phyloP scores from a whole-genome alignment of 2,888 invertebrate genomes.

The Caenorhabditis sp. region DNA sequence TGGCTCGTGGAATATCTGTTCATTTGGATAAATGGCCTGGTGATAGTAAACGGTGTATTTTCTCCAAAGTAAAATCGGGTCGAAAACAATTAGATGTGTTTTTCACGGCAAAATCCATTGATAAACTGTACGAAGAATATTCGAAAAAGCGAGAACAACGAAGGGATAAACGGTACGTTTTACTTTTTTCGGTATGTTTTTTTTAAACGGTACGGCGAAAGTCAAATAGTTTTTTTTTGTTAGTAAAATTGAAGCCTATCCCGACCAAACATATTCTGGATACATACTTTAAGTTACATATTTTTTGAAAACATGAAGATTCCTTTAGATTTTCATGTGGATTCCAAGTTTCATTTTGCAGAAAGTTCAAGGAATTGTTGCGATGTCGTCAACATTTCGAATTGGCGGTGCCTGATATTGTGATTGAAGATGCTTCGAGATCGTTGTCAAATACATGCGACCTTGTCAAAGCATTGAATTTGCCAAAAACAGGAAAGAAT shows the following conservation, averaged over 20 bases:
- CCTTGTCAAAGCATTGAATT: not conserved
- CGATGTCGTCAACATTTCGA: not conserved
- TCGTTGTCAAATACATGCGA: not conserved
- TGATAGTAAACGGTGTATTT: too few relatives aligned
- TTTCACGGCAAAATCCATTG: not conserved
- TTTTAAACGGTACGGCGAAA: too few relatives aligned
- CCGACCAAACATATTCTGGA: too few relatives aligned
- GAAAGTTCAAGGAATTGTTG: too few relatives aligned
- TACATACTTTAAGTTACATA: too few relatives aligned
- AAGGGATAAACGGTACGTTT: too few relatives aligned
- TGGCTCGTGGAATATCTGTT: not conserved
- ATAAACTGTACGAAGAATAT: not conserved
- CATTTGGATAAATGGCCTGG: not conserved
- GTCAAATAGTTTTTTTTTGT: too few relatives aligned
- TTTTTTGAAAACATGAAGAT: too few relatives aligned
- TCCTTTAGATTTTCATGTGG: too few relatives aligned
- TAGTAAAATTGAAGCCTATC: too few relatives aligned
- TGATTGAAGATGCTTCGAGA: not conserved
- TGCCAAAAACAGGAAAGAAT: not conserved
- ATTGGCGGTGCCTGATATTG: not conserved
- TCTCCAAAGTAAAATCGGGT: not conserved
- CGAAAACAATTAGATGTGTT: too few relatives aligned
- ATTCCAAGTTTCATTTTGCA: too few relatives aligned
- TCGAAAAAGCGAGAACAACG: not conserved
- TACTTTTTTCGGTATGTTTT: not conserved